Evolutionary conservation across 2,888 invertebrate species (phyloP).

Genomic region (Amphipyra tragopoginis): DNA sequence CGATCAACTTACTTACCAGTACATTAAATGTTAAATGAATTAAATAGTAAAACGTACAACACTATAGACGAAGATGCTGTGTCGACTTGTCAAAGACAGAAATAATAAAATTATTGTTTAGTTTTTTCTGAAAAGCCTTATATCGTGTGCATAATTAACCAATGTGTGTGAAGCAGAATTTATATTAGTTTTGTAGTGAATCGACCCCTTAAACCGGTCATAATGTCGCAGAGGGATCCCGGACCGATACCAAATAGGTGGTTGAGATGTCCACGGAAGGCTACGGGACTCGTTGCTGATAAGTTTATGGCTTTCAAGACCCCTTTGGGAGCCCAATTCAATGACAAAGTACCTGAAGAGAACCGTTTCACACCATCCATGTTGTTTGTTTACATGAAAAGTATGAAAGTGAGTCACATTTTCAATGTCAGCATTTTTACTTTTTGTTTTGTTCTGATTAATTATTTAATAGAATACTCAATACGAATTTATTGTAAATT

Average conservation of each 20-base stretch:
- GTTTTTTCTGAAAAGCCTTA: conserved; percentile 30
- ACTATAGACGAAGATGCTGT: too few relatives aligned
- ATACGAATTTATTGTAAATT: not conserved
- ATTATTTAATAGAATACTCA: not conserved
- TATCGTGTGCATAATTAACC: conserved; percentile 20
- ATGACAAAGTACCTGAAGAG: conserved; percentile 95
- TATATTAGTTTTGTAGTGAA: conserved; percentile 36
- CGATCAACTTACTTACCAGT: too few relatives aligned
- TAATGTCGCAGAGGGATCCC: conserved; percentile 80
- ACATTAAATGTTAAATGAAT: too few relatives aligned
- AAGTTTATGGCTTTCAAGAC: conserved; percentile 99
- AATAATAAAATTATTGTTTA: conserved; percentile 29
- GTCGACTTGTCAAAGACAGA: conserved; percentile 45
- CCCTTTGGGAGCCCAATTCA: conserved; percentile 95
- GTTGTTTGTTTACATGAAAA: conserved; percentile 95
- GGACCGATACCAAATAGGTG: conserved; percentile 95
- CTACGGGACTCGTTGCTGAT: conserved; percentile 92
- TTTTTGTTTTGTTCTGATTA: conserved; percentile 17
- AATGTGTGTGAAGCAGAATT: conserved; percentile 49
- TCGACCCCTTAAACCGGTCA: conserved; percentile 47
- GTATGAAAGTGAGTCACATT: conserved; percentile 91
- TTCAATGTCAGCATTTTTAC: conserved; percentile 21
- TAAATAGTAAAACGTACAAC: too few relatives aligned
- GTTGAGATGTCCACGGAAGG: conserved; percentile 96
- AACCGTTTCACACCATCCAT: conserved; percentile 96